Base-by-base conservation (phyloP, 2,888 invertebrate genomes). In the Rutpela maculata region DNA sequence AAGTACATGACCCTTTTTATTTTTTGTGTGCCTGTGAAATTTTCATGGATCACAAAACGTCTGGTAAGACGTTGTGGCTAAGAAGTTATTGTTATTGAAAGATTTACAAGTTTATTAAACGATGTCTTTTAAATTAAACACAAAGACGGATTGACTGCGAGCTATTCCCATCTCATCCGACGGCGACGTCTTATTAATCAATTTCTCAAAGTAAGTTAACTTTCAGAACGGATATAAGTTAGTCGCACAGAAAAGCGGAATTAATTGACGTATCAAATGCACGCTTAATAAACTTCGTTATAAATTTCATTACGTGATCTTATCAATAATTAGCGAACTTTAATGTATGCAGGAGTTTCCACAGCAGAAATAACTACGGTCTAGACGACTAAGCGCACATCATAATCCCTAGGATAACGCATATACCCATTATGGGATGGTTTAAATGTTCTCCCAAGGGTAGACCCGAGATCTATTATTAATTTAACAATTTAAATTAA, bases 381-480 rank as follows among this genome's bases (percentile, higher is more conserved):
- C 62, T 43, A 43, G 43, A 43, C 12, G 35, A 63, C 62, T 35
- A 35, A 35, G 62, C n/a, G 11, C 18, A 56, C 57, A 9, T 18
- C 19, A 35, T 69, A 69, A 69, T 69, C 69, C 56, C 35, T 35
- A 17, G 31, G 59, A 69, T 57, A 69, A 69, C 59, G 38, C 17
- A 56, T 35, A 56, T 35, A 56, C 31, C 69, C 18, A 55, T 59
- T 69, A 69, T 35, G 26, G 57, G 59, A 69, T 17, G 35, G 31
- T 57, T 59, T 31, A 57, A 18, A 59, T 69, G 57, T 69, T 35
- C 59, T 69, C 43, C 9, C 69, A 17, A 69, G 69, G 69, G 59
- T 69, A 22, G 69, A 38, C 69, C 69, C 69, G 9, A 18, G 9
- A 57, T 69, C 26, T 12, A 38, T 69, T 69, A 69, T 35, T 69